phyloP scores from a whole-genome alignment of 1,140 invertebrate species.

The Drosophila albomicans region DNA sequence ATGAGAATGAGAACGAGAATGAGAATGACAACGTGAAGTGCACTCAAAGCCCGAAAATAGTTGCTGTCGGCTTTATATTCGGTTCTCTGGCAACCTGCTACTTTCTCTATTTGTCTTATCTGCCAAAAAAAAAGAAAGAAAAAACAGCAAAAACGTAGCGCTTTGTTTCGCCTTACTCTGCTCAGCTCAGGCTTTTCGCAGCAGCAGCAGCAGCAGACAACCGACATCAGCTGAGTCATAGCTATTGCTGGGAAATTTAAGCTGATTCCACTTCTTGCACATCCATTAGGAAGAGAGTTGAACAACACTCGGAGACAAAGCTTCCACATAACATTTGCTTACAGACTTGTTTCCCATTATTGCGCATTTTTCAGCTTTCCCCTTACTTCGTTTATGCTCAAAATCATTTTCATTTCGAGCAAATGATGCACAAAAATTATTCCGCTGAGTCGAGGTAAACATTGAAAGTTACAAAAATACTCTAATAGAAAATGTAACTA shows the following conservation, averaged over 20 bases:
- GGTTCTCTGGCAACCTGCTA: conserved; percentile 10
- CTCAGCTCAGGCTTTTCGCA: not conserved
- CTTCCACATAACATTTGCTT: conserved; percentile 1
- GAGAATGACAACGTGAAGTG: conserved; percentile 41
- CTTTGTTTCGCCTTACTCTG: conserved; percentile 19
- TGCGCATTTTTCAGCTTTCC: not conserved
- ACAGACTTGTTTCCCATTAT: not conserved
- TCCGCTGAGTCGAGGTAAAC: not conserved
- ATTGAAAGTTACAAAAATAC: not conserved
- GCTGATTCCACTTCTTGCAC: conserved; percentile 32
- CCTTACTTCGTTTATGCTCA: not conserved
- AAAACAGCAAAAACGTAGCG: not conserved
- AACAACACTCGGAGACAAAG: not conserved
- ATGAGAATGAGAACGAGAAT: not conserved
- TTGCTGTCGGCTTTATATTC: conserved; percentile 68
- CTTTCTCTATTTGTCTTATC: conserved; percentile 49
- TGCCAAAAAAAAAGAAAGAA: conserved; percentile 26
- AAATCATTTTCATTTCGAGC: not conserved
- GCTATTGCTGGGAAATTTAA: conserved; percentile 23
- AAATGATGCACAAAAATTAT: not conserved
- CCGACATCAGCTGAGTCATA: conserved; percentile 27
- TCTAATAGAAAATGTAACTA: no score
- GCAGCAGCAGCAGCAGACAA: not conserved
- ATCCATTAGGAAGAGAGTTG: conserved; percentile 11
- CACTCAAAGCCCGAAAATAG: conserved; percentile 61